phyloP scores from a whole-genome alignment of 1,140 invertebrate species.

The Rhopalosiphum maidis region DNA sequence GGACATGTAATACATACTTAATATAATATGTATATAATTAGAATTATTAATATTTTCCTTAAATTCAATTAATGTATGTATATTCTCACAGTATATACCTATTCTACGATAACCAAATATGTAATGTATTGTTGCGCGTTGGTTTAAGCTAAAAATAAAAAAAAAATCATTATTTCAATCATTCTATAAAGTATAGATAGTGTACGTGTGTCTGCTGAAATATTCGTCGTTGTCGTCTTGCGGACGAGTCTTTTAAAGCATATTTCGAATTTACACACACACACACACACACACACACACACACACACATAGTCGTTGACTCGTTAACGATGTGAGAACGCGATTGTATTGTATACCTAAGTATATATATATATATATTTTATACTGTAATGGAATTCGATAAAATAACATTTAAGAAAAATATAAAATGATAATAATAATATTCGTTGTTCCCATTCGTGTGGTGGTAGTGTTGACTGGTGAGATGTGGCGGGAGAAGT shows the following conservation, averaged over 20 bases:
- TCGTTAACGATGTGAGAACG: conserved; percentile 18
- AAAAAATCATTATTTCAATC: not conserved
- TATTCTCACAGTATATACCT: not conserved
- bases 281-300: too few relatives aligned
- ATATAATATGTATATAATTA: not conserved
- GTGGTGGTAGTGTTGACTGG: not conserved
- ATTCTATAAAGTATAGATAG: not conserved
- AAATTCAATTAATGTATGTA: not conserved
- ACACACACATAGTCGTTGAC: not conserved
- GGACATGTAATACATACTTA: too few relatives aligned
- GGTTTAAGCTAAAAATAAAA: not conserved
- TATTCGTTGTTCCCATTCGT: not conserved
- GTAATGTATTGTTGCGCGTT: not conserved
- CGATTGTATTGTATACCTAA: not conserved
- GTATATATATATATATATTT: not conserved
- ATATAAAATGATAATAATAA: not conserved
- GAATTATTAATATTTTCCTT: not conserved
- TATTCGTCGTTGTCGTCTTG: not conserved
- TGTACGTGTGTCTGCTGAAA: not conserved
- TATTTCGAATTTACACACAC: not conserved
- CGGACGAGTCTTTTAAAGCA: not conserved
- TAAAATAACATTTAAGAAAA: conserved; percentile 28
- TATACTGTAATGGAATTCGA: not conserved
- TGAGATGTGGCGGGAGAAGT: not conserved
- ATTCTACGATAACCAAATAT: not conserved